phyloP scores from a whole-genome alignment of 2,797 vertebrate genomes.

The Nannoperca obscura region DNA sequence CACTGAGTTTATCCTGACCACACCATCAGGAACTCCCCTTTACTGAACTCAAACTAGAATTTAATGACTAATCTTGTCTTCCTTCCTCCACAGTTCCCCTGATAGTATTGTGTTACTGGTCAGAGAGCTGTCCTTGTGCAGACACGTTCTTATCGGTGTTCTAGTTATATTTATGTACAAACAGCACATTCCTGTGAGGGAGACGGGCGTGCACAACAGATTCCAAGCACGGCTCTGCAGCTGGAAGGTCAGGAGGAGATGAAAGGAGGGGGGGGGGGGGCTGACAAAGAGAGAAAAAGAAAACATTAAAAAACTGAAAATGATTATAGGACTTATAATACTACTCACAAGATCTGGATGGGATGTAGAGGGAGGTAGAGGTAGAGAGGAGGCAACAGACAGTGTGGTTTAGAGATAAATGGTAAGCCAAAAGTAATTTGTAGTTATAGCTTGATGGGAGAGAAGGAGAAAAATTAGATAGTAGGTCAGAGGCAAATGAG shows the following conservation, averaged over 20 bases:
- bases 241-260: slow-evolving; percentile 64
- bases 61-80: slow-evolving; percentile 33
- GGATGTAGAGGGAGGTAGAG: background rate
- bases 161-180: slow-evolving; percentile 72
- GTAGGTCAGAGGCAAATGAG: background rate
- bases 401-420: slow-evolving; percentile 18
- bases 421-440: background rate
- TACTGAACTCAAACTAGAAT: slow-evolving; percentile 21
- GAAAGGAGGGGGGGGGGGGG: slow-evolving; percentile 10
- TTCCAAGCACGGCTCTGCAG: slow-evolving; percentile 40
- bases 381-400: slow-evolving; percentile 1
- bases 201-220: slow-evolving; percentile 38
- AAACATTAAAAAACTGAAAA: slow-evolving; percentile 49
- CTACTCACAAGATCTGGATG: slow-evolving; percentile 27
- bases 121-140: slow-evolving; percentile 54
- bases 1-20: slow-evolving; percentile 1
- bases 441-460: background rate
- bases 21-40: slow-evolving; percentile 35
- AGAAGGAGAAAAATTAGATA: slow-evolving; percentile 2
- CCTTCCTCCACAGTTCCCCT: slow-evolving; percentile 32
- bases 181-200: slow-evolving; percentile 76
- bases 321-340: slow-evolving; percentile 40
- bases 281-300: slow-evolving; percentile 2
- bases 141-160: slow-evolving; percentile 68
- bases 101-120: slow-evolving; percentile 31